These are phyloP conservation scores for Tympanoctomys barrerae DNA, from an alignment of 2,797 vertebrate species.

Conservation along the genomic window DNA sequence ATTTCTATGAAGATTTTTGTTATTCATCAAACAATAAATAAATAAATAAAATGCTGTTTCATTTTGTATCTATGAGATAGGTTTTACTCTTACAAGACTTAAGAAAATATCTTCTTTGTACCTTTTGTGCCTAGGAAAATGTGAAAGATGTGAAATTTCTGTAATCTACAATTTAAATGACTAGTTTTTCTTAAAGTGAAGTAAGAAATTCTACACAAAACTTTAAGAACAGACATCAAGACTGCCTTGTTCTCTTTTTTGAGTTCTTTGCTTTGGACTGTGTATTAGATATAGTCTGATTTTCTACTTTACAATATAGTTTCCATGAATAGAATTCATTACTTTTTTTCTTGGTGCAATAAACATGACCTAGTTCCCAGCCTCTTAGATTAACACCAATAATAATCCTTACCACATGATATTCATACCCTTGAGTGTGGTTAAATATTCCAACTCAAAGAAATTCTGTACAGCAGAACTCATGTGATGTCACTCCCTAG, in stretches of 20 bases:
- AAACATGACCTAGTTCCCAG: neutral
- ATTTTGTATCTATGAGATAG: neutral
- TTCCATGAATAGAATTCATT: neutral
- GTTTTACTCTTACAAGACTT: neutral
- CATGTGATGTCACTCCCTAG: neutral
- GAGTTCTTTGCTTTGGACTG: neutral
- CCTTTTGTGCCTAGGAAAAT: neutral
- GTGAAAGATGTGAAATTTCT: neutral
- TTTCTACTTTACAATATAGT: slow-evolving; percentile 15
- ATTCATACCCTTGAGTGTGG: neutral
- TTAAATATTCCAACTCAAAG: neutral
- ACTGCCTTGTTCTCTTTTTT: slow-evolving; percentile 25
- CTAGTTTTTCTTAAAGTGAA: neutral
- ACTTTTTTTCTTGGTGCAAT: neutral
- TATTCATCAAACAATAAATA: too few relatives aligned
- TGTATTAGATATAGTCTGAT: neutral
- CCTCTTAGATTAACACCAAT: neutral
- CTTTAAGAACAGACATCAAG: slow-evolving; percentile 16
- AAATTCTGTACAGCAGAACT: neutral
- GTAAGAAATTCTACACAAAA: neutral
- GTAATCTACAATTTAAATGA: neutral
- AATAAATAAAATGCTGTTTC: neutral
- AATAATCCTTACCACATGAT: neutral
- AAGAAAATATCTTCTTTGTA: neutral
- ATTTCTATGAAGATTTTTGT: too few relatives aligned